These are phyloP conservation scores for Erannis defoliaria DNA, from an alignment of 2,888 invertebrate species.

Conservation along the genomic window DNA sequence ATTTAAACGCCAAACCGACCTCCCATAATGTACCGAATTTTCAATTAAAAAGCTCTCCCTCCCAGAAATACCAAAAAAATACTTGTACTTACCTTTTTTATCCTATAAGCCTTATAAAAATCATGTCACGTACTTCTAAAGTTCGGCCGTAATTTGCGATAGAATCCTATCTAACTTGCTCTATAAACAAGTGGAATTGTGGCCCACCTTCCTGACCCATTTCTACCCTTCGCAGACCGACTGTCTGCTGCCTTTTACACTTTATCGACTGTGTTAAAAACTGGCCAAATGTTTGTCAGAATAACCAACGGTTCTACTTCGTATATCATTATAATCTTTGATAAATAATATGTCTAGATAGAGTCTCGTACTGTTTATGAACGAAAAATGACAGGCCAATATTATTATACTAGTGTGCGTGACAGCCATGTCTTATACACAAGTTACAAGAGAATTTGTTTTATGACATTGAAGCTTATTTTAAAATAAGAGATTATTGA, in stretches of 20 bases:
- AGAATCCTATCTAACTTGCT: slow-evolving; percentile 28
- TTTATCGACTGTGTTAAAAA: no score
- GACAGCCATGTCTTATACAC: no score
- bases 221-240: neutral
- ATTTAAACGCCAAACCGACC: neutral
- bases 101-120: slow-evolving; percentile 11
- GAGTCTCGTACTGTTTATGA: no score
- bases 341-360: no score
- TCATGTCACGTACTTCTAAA: slow-evolving; percentile 22
- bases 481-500: no score
- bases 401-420: no score
- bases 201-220: neutral
- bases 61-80: slow-evolving; percentile 5
- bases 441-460: no score
- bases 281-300: no score
- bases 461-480: no score
- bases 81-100: slow-evolving; percentile 9
- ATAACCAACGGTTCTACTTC: no score
- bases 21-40: neutral
- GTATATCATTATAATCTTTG: no score
- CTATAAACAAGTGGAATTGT: slow-evolving; percentile 29
- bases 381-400: no score
- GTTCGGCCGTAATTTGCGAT: slow-evolving; percentile 28
- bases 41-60: neutral
- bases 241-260: neutral